Percentiles rank a stretch among this genome's conserved stretches.
Conservation (phyloP, 2,113 vertebrate genomes). For the Gnathonemus longibarbis region DNA sequence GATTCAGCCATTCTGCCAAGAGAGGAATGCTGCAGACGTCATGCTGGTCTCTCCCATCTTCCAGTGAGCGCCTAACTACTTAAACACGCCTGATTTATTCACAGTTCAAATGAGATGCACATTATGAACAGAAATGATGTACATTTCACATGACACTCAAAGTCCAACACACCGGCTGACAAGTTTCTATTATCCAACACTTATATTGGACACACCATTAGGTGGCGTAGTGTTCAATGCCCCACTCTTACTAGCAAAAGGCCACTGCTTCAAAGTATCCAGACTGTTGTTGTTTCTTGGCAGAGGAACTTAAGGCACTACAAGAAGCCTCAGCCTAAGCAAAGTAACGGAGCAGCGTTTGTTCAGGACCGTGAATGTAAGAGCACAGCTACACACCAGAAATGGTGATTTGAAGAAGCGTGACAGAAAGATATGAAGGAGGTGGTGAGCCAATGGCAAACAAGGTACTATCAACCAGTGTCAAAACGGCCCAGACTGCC, state of each 20-base stretch:
- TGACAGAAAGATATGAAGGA: background rate
- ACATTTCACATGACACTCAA: background rate
- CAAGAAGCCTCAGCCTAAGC: background rate
- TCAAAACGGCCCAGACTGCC: background rate
- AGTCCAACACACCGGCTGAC: background rate
- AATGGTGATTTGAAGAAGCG: background rate
- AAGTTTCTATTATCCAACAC: background rate
- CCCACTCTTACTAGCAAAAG: background rate
- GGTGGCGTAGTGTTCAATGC: background rate
- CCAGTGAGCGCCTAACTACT: background rate
- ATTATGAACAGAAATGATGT: background rate
- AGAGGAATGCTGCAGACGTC: background rate
- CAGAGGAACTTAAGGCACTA: background rate
- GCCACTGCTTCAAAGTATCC: background rate
- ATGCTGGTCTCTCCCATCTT: background rate
- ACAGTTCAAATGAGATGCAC: background rate
- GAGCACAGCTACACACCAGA: background rate
- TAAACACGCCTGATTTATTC: background rate
- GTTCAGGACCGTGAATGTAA: background rate
- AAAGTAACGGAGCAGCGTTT: background rate
- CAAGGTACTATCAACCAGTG: background rate
- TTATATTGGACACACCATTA: background rate
- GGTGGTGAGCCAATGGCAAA: background rate
- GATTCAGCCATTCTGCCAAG: background rate
- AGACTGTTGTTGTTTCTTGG: background rate